A percentile compares a stretch with the other conserved stretches of the same genome.
Conservation (phyloP, 1,140 invertebrate species). For the Carcinoscorpius rotundicauda region DNA sequence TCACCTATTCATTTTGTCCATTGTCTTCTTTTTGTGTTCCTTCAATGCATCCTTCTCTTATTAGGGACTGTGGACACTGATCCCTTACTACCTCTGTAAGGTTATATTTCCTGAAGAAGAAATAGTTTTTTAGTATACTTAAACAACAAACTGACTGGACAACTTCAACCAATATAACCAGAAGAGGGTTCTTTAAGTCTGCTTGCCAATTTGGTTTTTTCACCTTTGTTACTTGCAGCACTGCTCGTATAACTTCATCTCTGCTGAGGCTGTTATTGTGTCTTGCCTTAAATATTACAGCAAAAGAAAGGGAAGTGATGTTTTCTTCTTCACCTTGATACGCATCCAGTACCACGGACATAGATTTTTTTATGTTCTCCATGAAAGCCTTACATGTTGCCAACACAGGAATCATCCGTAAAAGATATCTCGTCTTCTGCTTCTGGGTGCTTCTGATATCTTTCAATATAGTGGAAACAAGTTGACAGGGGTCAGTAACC, state of each 20-base stretch:
- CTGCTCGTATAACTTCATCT: slow-evolving; percentile 35
- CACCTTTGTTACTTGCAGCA: slow-evolving; percentile 25
- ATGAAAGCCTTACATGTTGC: slow-evolving; percentile 61
- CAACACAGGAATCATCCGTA: slow-evolving; percentile 67
- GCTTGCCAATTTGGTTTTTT: slow-evolving; percentile 26
- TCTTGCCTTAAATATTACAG: slow-evolving; percentile 63
- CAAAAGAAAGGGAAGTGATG: slow-evolving; percentile 50
- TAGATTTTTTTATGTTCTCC: slow-evolving; percentile 53
- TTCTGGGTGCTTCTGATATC: slow-evolving; percentile 52
- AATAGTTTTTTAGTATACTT: slow-evolving; percentile 30
- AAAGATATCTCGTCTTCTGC: slow-evolving; percentile 54
- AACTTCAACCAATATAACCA: slow-evolving; percentile 31
- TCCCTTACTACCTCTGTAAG: slow-evolving; percentile 24
- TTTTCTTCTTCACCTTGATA: slow-evolving; percentile 47
- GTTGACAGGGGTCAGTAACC: slow-evolving; percentile 52
- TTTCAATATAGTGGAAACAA: slow-evolving; percentile 55
- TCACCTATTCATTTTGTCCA: no score
- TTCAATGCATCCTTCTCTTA: no score
- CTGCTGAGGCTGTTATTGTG: slow-evolving; percentile 59
- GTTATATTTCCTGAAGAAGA: slow-evolving; percentile 34
- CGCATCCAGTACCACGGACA: slow-evolving; percentile 52
- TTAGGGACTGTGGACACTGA: no score
- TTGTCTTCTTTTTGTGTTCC: no score
- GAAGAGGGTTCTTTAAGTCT: slow-evolving; percentile 27
- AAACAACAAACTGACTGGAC: slow-evolving; percentile 32